Conservation (phyloP, 2,113 vertebrate genomes). For the Elaphurus davidianus region DNA sequence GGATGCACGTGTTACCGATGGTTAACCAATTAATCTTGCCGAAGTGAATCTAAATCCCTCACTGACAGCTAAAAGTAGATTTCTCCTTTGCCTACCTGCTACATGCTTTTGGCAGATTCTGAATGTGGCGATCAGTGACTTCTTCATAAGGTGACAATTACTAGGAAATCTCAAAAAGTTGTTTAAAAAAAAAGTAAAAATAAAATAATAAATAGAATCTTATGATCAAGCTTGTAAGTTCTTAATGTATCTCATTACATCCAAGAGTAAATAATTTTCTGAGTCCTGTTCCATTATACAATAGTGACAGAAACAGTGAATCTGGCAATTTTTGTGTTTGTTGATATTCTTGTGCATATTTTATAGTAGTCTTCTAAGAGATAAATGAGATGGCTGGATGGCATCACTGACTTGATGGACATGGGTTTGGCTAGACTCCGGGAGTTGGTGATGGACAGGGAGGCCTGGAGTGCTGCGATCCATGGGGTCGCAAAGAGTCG, state of each 20-base stretch:
- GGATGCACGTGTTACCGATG: background rate
- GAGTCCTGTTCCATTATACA: background rate
- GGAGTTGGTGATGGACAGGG: no score
- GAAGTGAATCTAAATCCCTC: background rate
- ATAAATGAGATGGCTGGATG: background rate
- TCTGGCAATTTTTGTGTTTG: background rate
- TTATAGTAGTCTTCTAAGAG: background rate
- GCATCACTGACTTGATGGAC: no score
- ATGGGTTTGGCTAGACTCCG: no score
- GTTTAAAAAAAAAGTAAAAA: constrained; percentile 26
- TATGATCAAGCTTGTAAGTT: constrained; percentile 35
- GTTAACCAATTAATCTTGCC: background rate
- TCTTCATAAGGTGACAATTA: constrained; percentile 45
- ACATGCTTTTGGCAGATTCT: background rate
- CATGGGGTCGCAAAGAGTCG: no score
- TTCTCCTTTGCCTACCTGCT: background rate
- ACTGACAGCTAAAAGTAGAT: background rate
- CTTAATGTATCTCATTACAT: background rate
- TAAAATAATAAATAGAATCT: background rate
- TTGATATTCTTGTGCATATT: background rate
- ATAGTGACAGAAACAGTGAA: background rate
- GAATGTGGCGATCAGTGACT: constrained; percentile 33
- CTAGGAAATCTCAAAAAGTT: constrained; percentile 14
- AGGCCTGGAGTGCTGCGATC: no score
- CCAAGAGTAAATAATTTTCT: background rate